Evolutionary conservation across 2,888 invertebrate genomes (phyloP), one percentile per base, ranked within the genome.

Genomic region (Neria commutata): DNA sequence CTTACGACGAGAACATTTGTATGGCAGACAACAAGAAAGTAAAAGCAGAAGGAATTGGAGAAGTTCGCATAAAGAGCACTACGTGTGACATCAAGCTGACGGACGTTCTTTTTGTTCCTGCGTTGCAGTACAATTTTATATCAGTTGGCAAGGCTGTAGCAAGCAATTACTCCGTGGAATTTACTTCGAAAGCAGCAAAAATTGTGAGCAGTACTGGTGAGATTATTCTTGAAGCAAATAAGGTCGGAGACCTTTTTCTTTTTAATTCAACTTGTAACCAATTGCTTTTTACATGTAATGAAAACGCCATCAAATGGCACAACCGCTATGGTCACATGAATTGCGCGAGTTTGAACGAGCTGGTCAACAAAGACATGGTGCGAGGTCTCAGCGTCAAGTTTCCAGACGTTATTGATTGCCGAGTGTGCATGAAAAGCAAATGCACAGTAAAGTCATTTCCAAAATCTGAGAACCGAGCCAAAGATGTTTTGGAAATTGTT

Each of bases 401-500:
- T 40, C 58, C 23, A 52, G 53, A 19, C 16, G 42, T 37, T 14
- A 37, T 46, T 10, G 19, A 49, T 29, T 62, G 60, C 34, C 23
- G 42, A 11, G 56, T 42, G 10, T 65, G 66, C 52, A 58, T 60
- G 54, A 42, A 57, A n/a, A 54, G 63, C 25, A 63, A 64, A 37
- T 50, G 60, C 17, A 57, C 53, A 51, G 50, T 57, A 0, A 56
- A 56, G 10, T 26, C 54, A 8, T 66, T 61, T 62, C 37, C 59
- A 14, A 11, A 54, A 21, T 53, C 59, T 6, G 55, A 56, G 46
- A 54, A 54, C 17, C 56, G 60, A 10, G 17, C 56, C 1, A 42
- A 52, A 4, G 19, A 55, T n/a, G 1, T 60, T n/a, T 61, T 64
- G 34, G 60, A 61, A 17, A 3, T 67, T 4, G 42, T 67, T 3